Percentiles rank a stretch among this genome's conserved stretches.
Evolutionary conservation across 1,140 invertebrate genomes (phyloP).

Genomic region (Magallana gigas): DNA sequence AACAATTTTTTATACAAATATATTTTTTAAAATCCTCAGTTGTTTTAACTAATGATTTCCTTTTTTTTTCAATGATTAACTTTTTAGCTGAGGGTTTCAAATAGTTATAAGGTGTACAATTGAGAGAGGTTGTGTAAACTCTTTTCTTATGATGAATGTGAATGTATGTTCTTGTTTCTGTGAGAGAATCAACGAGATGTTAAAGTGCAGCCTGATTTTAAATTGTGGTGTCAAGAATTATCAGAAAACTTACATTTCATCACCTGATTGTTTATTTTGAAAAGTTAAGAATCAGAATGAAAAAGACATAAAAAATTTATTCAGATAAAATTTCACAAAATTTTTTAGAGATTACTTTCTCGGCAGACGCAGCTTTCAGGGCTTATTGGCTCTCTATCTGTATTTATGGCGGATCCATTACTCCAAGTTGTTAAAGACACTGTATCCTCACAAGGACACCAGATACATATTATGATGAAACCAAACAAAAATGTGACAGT

Average conservation of each 20-base stretch:
- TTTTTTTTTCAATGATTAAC: no score
- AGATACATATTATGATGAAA: constrained; percentile 33
- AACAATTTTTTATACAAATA: no score
- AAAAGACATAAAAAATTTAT: neutral
- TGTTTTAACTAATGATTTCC: no score
- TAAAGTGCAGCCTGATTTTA: neutral
- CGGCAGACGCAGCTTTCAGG: neutral
- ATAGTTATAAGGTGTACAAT: no score
- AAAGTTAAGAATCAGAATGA: neutral
- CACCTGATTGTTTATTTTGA: constrained; percentile 15
- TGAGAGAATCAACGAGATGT: no score
- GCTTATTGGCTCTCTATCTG: neutral
- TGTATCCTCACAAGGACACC: neutral
- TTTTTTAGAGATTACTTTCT: neutral
- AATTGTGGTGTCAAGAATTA: neutral
- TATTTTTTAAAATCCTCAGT: no score
- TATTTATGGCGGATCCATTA: constrained; percentile 10
- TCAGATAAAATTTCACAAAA: neutral
- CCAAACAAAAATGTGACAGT: constrained; percentile 35
- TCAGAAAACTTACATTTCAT: neutral
- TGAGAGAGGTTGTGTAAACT: no score
- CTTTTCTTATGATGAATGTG: no score
- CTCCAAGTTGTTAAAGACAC: neutral
- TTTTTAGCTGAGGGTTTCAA: no score
- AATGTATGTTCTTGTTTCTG: no score